Percentiles rank a stretch among this genome's conserved stretches.
phyloP scores from a whole-genome alignment of 2,797 vertebrate species.

The Catostomus latipinnis region DNA sequence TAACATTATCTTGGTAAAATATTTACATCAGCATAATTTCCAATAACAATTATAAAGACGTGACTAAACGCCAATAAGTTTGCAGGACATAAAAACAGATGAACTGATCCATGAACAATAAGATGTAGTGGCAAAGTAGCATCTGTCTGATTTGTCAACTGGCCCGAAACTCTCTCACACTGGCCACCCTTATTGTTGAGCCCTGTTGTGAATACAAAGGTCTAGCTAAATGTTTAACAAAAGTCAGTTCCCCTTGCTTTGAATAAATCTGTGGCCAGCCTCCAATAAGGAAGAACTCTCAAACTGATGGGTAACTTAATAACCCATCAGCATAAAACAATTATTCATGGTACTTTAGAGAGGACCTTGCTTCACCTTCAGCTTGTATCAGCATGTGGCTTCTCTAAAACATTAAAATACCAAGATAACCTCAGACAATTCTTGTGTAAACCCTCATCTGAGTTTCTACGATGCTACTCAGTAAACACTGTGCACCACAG shows the following conservation, averaged over 20 bases:
- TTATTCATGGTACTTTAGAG: slow-evolving; percentile 29
- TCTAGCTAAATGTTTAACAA: not conserved
- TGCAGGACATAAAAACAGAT: too few species aligned
- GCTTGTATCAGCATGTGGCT: slow-evolving; percentile 30
- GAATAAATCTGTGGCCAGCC: not conserved
- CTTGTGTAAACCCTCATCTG: not conserved
- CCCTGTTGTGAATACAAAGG: too few species aligned
- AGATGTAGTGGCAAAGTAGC: too few species aligned
- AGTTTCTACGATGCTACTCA: not conserved
- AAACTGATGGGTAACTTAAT: slow-evolving; percentile 28
- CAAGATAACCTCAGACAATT: slow-evolving; percentile 17
- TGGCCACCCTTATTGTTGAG: too few species aligned
- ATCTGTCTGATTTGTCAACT: slow-evolving; percentile 25
- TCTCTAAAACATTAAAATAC: slow-evolving; percentile 12
- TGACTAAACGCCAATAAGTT: too few species aligned
- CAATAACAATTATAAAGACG: too few species aligned
- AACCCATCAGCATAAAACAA: slow-evolving; percentile 11
- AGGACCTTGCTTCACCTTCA: slow-evolving; percentile 36
- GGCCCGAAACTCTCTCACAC: too few species aligned
- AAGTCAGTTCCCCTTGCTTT: slow-evolving; percentile 8
- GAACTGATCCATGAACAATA: too few species aligned
- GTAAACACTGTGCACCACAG: slow-evolving; percentile 11
- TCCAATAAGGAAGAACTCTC: slow-evolving; percentile 1
- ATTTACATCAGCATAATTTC: too few species aligned
- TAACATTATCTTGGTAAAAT: too few species aligned